These are phyloP conservation scores for Blera fallax DNA, from an alignment of 2,888 invertebrate species.

Conservation along the genomic window DNA sequence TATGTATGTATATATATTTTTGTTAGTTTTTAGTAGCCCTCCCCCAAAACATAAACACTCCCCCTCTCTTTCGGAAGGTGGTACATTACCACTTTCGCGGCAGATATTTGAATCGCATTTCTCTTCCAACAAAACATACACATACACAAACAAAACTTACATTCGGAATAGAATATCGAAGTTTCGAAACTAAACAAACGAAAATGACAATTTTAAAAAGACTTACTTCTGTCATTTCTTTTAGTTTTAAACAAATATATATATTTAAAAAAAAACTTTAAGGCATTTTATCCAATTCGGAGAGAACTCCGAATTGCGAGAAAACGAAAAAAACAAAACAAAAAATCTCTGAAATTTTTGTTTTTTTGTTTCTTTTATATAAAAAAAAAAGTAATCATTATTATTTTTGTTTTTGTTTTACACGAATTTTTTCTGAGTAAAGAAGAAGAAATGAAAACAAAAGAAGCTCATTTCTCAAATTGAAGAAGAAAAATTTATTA, in stretches of 20 bases:
- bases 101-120: slow-evolving; percentile 66
- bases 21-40: slow-evolving; percentile 59
- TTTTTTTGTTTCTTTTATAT: slow-evolving; percentile 52
- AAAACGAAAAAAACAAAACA: slow-evolving; percentile 35
- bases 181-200: slow-evolving; percentile 39
- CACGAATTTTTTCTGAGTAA: slow-evolving; percentile 71
- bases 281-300: slow-evolving; percentile 69
- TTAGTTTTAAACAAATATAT: slow-evolving; percentile 49
- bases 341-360: slow-evolving; percentile 50
- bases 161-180: slow-evolving; percentile 72
- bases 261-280: slow-evolving; percentile 20
- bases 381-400: slow-evolving; percentile 37
- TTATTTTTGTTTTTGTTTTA: slow-evolving; percentile 69
- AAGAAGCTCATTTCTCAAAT: slow-evolving; percentile 71
- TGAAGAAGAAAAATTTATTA: slow-evolving; percentile 71
- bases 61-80: slow-evolving; percentile 56
- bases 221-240: slow-evolving; percentile 56
- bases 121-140: slow-evolving; percentile 64
- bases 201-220: slow-evolving; percentile 51
- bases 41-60: background rate
- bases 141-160: slow-evolving; percentile 4
- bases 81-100: slow-evolving; percentile 68
- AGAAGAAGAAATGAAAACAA: slow-evolving; percentile 70
- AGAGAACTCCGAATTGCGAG: slow-evolving; percentile 63
- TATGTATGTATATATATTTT: too few species aligned